Conservation (phyloP, 2,113 vertebrate species). For the Xiphophorus couchianus region DNA sequence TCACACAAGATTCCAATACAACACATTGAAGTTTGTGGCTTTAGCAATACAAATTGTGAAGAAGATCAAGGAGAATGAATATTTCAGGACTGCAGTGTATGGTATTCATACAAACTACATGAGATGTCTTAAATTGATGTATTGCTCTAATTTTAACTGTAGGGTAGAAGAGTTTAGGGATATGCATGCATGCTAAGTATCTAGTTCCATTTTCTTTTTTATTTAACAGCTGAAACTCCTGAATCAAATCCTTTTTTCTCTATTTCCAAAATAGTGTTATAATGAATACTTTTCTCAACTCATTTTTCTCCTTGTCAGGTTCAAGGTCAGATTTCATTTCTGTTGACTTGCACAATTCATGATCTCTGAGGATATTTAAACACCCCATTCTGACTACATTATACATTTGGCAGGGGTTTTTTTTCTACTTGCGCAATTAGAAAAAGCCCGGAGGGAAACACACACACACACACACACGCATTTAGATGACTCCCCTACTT, state of each 20-base stretch:
- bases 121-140: not conserved
- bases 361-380: conserved; percentile 53
- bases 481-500: conserved; percentile 8
- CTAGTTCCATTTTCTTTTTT: not conserved
- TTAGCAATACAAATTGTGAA: not conserved
- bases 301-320: conserved; percentile 35
- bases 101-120: not conserved
- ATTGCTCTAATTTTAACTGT: not conserved
- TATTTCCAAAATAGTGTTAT: conserved; percentile 23
- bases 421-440: conserved; percentile 30
- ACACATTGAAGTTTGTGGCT: not conserved
- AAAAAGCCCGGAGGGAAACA: conserved; percentile 22
- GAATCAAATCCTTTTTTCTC: not conserved
- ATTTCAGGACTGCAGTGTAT: not conserved
- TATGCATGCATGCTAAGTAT: not conserved
- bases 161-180: not conserved
- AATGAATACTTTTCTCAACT: conserved; percentile 26
- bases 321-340: conserved; percentile 47
- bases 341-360: conserved; percentile 51
- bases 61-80: not conserved
- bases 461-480: not conserved
- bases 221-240: not conserved
- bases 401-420: conserved; percentile 25
- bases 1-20: not conserved
- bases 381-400: conserved; percentile 50